Percentiles rank a stretch among this genome's conserved stretches.
Conservation (phyloP, 1,140 invertebrate genomes). For the Cardiocondyla obscurior region DNA sequence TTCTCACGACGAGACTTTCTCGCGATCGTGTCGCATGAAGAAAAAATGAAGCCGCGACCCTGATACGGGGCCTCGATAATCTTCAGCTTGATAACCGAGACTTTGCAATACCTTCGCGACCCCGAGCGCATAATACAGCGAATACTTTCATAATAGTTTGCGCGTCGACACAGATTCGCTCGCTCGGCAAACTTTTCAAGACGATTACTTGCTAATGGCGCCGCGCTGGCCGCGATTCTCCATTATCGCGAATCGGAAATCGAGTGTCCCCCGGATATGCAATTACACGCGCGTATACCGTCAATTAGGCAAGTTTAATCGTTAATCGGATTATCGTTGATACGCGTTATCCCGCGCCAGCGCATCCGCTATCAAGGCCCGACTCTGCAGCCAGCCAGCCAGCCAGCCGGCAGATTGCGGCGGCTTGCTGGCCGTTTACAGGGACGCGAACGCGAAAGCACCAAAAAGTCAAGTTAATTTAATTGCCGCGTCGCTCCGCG, state of each 20-base stretch:
- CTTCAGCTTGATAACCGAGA: background rate
- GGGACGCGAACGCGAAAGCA: background rate
- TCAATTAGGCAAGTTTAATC: conserved; percentile 72
- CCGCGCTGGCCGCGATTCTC: conserved; percentile 35
- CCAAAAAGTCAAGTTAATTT: conserved; percentile 64
- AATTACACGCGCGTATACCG: conserved; percentile 65
- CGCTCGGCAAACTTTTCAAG: conserved; percentile 39
- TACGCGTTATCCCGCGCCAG: conserved; percentile 58
- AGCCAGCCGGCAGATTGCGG: background rate
- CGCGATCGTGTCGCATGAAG: background rate
- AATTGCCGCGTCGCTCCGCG: conserved; percentile 29
- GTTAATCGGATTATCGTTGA: conserved; percentile 68
- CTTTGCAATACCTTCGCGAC: background rate
- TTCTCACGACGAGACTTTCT: background rate
- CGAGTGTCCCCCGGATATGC: conserved; percentile 46
- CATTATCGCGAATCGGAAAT: conserved; percentile 58
- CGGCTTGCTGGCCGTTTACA: background rate
- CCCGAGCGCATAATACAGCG: background rate
- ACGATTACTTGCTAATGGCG: conserved; percentile 32
- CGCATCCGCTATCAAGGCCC: conserved; percentile 32
- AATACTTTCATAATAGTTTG: conserved; percentile 3
- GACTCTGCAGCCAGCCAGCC: background rate
- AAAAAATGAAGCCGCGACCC: conserved; percentile 1
- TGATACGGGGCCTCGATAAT: background rate
- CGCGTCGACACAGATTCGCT: background rate